Evolutionary conservation across 2,888 invertebrate species (phyloP).

Genomic region (Dynastes tityus): DNA sequence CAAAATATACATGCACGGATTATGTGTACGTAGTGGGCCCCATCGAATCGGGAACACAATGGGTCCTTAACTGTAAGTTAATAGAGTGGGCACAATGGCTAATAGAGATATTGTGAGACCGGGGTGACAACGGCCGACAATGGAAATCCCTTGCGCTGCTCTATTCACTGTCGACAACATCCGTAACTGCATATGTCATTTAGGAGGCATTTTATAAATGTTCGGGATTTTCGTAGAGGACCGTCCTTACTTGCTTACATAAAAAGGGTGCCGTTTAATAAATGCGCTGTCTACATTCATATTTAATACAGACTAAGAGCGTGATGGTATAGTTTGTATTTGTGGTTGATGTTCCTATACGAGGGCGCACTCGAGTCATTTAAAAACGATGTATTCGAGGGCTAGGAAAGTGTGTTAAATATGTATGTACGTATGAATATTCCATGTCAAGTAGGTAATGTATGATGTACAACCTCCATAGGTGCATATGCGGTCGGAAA

Average conservation of each 20-base stretch:
- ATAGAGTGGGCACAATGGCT: constrained; percentile 67
- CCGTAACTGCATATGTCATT: constrained; percentile 55
- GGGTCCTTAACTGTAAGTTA: constrained; percentile 67
- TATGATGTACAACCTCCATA: neutral
- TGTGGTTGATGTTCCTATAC: neutral
- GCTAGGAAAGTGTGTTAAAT: neutral
- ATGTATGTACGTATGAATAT: constrained; percentile 7
- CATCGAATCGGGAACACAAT: constrained; percentile 52
- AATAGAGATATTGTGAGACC: constrained; percentile 68
- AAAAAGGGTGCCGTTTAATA: constrained; percentile 26
- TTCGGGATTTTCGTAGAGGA: constrained; percentile 6
- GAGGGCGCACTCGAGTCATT: neutral
- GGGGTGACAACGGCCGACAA: constrained; percentile 57
- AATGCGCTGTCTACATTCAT: constrained; percentile 11
- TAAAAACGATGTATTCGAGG: neutral
- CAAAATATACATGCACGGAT: neutral
- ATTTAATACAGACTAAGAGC: constrained; percentile 6
- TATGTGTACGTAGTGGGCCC: constrained; percentile 15
- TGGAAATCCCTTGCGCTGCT: constrained; percentile 54
- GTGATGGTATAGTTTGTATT: no score
- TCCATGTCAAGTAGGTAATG: constrained; percentile 4
- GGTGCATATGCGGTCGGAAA: neutral
- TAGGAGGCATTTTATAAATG: constrained; percentile 38
- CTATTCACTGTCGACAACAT: constrained; percentile 54
- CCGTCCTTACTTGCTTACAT: constrained; percentile 15